phyloP scores from a whole-genome alignment of 2,888 invertebrate genomes.

The Psylliodes chrysocephalus region DNA sequence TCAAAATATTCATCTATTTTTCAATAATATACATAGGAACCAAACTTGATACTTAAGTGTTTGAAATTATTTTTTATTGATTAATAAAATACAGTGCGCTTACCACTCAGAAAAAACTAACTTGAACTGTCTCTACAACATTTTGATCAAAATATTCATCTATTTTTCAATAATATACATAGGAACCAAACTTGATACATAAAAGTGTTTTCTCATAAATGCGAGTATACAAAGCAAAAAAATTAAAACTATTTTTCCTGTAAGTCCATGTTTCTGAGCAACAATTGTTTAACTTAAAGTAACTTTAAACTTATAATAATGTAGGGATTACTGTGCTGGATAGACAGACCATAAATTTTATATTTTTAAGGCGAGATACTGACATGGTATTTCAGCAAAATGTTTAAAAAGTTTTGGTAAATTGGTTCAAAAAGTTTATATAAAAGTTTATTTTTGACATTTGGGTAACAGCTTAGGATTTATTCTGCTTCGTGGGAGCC shows the following conservation, averaged over 20 bases:
- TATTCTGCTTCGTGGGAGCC: conserved; percentile 22
- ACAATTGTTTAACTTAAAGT: background rate
- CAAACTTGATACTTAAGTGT: no score
- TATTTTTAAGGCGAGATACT: conserved; percentile 37
- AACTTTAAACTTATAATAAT: background rate
- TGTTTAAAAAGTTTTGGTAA: conserved; percentile 43
- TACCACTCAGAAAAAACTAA: conserved; percentile 12
- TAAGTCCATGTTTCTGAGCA: background rate
- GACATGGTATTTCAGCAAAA: conserved; percentile 39
- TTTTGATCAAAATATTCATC: conserved; percentile 6
- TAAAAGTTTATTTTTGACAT: conserved; percentile 32
- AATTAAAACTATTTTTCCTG: background rate
- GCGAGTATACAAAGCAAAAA: background rate
- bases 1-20: background rate
- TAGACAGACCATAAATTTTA: conserved; percentile 24
- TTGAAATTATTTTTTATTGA: background rate
- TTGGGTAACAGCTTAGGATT: conserved; percentile 26
- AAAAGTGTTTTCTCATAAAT: background rate
- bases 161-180: conserved; percentile 2
- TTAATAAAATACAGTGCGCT: conserved; percentile 14
- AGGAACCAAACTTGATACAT: conserved; percentile 2
- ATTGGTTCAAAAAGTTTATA: conserved; percentile 47
- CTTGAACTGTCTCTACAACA: conserved; percentile 18
- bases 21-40: conserved; percentile 4
- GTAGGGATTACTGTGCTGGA: conserved; percentile 15